Conservation (phyloP, 1,140 invertebrate species). For the Leptonema lineaticorne region DNA sequence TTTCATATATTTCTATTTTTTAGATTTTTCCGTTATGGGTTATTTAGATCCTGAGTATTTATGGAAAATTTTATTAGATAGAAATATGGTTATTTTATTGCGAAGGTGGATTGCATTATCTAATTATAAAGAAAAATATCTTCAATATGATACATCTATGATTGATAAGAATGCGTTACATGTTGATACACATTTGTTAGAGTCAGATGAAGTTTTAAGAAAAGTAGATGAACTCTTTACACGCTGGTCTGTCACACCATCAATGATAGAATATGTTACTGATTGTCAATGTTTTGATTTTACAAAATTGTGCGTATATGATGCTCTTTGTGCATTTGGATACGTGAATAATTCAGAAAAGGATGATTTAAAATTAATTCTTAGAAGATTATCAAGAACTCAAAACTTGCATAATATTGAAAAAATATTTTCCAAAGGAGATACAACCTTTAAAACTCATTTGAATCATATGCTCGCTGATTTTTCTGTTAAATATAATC, state of each 20-base stretch:
- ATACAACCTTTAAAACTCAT: constrained; percentile 54
- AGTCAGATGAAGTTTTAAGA: constrained; percentile 44
- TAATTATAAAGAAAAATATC: constrained; percentile 33
- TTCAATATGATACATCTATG: constrained; percentile 13
- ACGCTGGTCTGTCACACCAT: constrained; percentile 57
- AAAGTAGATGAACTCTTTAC: constrained; percentile 55
- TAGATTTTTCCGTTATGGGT: constrained; percentile 55
- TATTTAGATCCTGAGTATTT: constrained; percentile 54
- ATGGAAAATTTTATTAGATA: constrained; percentile 56
- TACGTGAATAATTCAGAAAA: constrained; percentile 56
- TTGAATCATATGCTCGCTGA: constrained; percentile 58
- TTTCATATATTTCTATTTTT: constrained; percentile 41
- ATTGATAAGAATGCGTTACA: constrained; percentile 26
- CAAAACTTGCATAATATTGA: constrained; percentile 57
- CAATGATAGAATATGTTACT: constrained; percentile 59
- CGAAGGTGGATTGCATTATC: constrained; percentile 56
- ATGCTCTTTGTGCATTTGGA: constrained; percentile 58
- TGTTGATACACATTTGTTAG: constrained; percentile 22
- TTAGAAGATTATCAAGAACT: constrained; percentile 55
- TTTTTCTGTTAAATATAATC: constrained; percentile 57
- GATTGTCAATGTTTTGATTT: constrained; percentile 54
- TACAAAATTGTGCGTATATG: constrained; percentile 57
- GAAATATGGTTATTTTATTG: constrained; percentile 56
- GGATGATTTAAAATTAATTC: constrained; percentile 54
- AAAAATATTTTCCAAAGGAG: constrained; percentile 56